Base-by-base conservation (phyloP, 2,113 vertebrate genomes). In the Bufo gargarizans region DNA sequence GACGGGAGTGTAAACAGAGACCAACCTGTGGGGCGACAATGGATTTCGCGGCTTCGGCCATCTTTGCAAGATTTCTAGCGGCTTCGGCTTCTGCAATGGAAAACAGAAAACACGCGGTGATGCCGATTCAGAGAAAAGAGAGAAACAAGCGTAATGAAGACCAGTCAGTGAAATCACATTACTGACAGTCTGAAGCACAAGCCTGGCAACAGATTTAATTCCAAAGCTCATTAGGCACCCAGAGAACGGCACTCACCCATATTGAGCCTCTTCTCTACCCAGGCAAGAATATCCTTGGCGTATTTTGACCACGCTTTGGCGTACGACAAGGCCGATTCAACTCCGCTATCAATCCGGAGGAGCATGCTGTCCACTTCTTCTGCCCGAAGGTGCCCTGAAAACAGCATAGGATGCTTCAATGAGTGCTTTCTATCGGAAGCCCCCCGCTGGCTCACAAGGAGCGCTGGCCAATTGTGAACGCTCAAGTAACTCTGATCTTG, bases 241-340 rank as follows among this genome's bases (percentile, higher is more conserved):
- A 80, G 92, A 94, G 93, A 88, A 91, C 33, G 86, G 86, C 88
- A 96, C 97, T 97, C 93, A 99, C 98, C 98, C 92, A 96, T 91
- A 86, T 89, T 97, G 91, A 99, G 95, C 77, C 97, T 97, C 93
- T 97, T 99, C 88, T 99, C 98, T 93, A 99, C 96, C 97, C 97
- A 99, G n/a, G 94, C 93, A 81, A 99, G 94, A 91, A 99, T 94
- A 90, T 98, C 97, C 95, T 99, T 99, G 91, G 96, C 96, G 89
- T 99, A 99, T 92, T 99, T 99, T 91, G 97, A 99, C 98, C 97
- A 99, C 7, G 96, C 94, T 95, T 99, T 99, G 90, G 97, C 97
- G 55, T 99, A 99, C 16, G 96, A 96, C 90, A 99, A 94, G 47
- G 97, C 98, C 0, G 97, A 96, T 90, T 99, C 97, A 92, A 99